A percentile compares a stretch with the other conserved stretches of the same genome.
Conservation (phyloP, 2,888 invertebrate species). For the Lasioglossum vierecki region DNA sequence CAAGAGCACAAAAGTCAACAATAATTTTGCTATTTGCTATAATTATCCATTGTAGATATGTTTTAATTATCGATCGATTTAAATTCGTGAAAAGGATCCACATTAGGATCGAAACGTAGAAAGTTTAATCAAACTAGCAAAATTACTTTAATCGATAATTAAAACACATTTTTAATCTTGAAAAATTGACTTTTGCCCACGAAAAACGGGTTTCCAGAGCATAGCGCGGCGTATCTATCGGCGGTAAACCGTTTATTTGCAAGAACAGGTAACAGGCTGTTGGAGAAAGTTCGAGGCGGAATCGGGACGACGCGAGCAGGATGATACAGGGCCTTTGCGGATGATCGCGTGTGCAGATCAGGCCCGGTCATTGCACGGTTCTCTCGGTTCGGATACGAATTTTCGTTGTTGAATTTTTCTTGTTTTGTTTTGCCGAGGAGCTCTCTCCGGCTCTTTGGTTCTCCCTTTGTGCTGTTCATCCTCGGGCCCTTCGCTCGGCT, state of each 20-base stretch:
- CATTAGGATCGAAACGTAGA: too few species aligned
- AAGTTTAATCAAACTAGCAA: too few species aligned
- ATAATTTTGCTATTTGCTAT: too few species aligned
- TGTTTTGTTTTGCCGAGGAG: conserved; percentile 20
- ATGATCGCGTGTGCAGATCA: conserved; percentile 73
- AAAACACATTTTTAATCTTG: too few species aligned
- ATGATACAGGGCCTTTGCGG: conserved; percentile 41
- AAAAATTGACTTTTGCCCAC: too few species aligned
- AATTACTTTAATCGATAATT: too few species aligned
- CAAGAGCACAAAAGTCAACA: too few species aligned
- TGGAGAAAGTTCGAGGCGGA: conserved; percentile 33
- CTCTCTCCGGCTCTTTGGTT: conserved; percentile 62
- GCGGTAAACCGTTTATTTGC: background rate
- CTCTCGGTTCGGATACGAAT: conserved; percentile 74
- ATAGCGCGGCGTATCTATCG: background rate
- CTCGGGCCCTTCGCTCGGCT: conserved; percentile 58
- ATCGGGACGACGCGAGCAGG: conserved; percentile 25
- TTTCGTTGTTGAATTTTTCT: conserved; percentile 66
- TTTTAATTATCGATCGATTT: too few species aligned
- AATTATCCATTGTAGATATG: too few species aligned
- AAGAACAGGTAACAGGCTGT: conserved; percentile 5
- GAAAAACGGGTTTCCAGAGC: too few species aligned
- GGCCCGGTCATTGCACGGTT: conserved; percentile 78
- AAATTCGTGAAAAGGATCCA: too few species aligned
- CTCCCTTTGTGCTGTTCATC: conserved; percentile 77